These are phyloP conservation scores for Falco concolor DNA, from an alignment of 2,797 vertebrate species.

Conservation along the genomic window DNA sequence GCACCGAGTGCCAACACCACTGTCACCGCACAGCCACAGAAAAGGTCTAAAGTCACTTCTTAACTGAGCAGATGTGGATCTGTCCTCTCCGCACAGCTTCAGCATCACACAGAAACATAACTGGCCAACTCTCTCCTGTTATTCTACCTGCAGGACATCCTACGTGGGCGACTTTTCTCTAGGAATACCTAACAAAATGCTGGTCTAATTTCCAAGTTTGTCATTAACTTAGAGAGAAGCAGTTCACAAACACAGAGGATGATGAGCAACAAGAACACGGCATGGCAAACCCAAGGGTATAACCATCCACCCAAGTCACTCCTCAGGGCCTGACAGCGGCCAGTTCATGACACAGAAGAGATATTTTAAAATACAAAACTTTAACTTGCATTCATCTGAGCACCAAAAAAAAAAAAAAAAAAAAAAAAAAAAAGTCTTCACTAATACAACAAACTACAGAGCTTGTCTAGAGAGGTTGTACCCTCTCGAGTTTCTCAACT, in stretches of 20 bases:
- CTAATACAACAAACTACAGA: not conserved
- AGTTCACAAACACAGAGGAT: not conserved
- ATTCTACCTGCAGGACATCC: not conserved
- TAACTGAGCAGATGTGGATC: not conserved
- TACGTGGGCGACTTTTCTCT: not conserved
- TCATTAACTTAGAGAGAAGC: not conserved
- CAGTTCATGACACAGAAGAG: not conserved
- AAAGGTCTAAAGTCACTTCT: not conserved
- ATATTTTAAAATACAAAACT: not conserved
- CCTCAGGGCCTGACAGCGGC: not conserved
- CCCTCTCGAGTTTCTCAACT: not conserved
- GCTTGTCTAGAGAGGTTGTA: not conserved
- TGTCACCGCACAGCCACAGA: not conserved
- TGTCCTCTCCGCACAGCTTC: not conserved
- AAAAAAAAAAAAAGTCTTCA: not conserved
- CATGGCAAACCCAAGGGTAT: not conserved
- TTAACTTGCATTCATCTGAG: not conserved
- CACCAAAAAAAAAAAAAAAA: not conserved
- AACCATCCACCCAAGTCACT: not conserved
- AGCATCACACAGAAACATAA: not conserved
- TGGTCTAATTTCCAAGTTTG: not conserved
- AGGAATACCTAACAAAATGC: not conserved
- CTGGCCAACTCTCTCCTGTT: not conserved
- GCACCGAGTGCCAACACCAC: not conserved
- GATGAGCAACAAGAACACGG: not conserved